These are phyloP conservation scores for Porites lutea DNA, from an alignment of 64 coral and sea anemone genomes.

Conservation along the genomic window DNA sequence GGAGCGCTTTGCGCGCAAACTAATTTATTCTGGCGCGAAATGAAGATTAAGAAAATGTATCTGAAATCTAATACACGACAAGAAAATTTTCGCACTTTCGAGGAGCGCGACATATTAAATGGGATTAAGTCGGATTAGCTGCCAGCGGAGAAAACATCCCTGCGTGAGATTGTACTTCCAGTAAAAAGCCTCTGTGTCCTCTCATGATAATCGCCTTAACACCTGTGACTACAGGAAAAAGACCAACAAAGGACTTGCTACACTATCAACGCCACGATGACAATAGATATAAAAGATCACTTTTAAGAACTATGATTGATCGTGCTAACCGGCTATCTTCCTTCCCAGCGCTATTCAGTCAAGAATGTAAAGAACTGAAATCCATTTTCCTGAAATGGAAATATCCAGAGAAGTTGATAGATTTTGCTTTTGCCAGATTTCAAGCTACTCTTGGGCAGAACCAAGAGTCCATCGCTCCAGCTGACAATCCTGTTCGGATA, in stretches of 20 bases:
- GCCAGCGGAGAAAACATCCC: too few relatives aligned
- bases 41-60: too few relatives aligned
- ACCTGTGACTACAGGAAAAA: too few relatives aligned
- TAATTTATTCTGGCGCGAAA: too few relatives aligned
- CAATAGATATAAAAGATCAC: slow-evolving; percentile 1
- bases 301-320: slow-evolving; percentile 12
- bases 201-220: too few relatives aligned
- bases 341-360: not conserved
- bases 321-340: not conserved
- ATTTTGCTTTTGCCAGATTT: not conserved
- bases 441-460: not conserved
- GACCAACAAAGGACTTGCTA: not conserved
- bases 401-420: not conserved
- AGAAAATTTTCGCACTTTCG: too few relatives aligned
- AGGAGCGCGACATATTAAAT: too few relatives aligned
- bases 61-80: too few relatives aligned
- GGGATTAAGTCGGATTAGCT: too few relatives aligned
- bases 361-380: not conserved
- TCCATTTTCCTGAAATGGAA: not conserved
- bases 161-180: too few relatives aligned
- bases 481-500: not conserved
- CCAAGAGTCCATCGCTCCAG: not conserved
- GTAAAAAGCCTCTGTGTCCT: too few relatives aligned
- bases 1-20: too few relatives aligned
- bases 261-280: not conserved